A percentile compares a stretch with the other conserved stretches of the same genome.
phyloP scores from a whole-genome alignment of 2,113 vertebrate genomes.

The Datnioides undecimradiatus region DNA sequence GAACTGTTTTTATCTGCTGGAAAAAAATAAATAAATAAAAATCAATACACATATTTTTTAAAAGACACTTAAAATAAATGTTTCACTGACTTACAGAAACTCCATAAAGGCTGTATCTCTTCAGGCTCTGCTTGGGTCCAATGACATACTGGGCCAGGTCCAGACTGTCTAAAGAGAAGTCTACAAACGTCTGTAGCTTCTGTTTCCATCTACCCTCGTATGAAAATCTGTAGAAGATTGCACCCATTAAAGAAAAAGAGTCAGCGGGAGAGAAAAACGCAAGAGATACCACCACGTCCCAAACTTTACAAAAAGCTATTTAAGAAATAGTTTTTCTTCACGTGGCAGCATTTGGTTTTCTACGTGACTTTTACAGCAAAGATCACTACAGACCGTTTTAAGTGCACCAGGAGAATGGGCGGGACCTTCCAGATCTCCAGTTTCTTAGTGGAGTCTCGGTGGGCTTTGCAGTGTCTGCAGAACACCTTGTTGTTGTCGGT shows the following conservation, averaged over 20 bases:
- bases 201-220: constrained; percentile 98
- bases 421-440: constrained; percentile 99
- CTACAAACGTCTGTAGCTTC: constrained; percentile 95
- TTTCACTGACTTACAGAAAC: constrained; percentile 91
- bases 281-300: background rate
- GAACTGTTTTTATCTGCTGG: too few species aligned
- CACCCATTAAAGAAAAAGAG: background rate
- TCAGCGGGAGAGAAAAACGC: background rate
- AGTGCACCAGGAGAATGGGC: constrained; percentile 94
- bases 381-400: constrained; percentile 89
- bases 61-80: too few species aligned
- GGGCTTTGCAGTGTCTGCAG: constrained; percentile 95
- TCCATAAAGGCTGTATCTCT: constrained; percentile 93
- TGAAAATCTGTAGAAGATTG: constrained; percentile 88
- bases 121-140: constrained; percentile 90
- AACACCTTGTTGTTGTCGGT: constrained; percentile 97
- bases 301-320: too few species aligned
- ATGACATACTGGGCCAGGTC: constrained; percentile 96
- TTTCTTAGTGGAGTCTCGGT: constrained; percentile 95
- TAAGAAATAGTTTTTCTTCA: background rate
- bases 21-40: background rate
- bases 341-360: background rate
- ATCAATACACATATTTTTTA: too few species aligned
- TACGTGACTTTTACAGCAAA: background rate
- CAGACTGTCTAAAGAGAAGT: constrained; percentile 94